phyloP scores from a whole-genome alignment of 1,140 invertebrate species.

The Drosophila rhopaloa region DNA sequence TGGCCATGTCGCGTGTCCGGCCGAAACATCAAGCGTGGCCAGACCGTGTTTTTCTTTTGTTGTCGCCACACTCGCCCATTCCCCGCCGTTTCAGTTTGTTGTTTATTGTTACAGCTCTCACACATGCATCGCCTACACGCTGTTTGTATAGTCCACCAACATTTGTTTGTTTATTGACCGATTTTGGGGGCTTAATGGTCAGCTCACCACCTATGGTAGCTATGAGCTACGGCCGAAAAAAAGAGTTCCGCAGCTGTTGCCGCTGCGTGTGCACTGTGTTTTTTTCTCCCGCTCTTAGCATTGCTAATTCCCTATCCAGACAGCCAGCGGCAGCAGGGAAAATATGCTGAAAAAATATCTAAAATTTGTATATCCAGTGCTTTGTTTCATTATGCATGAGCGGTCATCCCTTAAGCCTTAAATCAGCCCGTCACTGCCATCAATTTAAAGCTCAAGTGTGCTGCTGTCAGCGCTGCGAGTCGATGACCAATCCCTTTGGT shows the following conservation, averaged over 20 bases:
- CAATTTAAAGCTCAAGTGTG: constrained; percentile 45
- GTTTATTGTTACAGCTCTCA: constrained; percentile 74
- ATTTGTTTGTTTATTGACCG: constrained; percentile 84
- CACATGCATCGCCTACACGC: constrained; percentile 44
- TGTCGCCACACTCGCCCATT: constrained; percentile 24
- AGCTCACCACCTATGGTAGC: constrained; percentile 48
- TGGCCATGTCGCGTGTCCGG: constrained; percentile 54
- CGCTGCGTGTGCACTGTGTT: constrained; percentile 9
- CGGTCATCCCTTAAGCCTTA: constrained; percentile 28
- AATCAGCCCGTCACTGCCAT: constrained; percentile 22
- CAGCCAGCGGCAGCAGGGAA: constrained; percentile 8
- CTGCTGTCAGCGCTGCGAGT: constrained; percentile 6
- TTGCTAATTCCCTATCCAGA: constrained; percentile 42
- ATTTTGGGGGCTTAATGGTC: constrained; percentile 75
- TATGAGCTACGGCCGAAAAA: constrained; percentile 1
- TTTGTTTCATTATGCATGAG: constrained; percentile 20
- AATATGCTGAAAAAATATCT: constrained; percentile 43
- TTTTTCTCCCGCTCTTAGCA: constrained; percentile 28
- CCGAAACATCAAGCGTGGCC: constrained; percentile 53
- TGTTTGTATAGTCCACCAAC: constrained; percentile 73
- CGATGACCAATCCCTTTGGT: constrained; percentile 21
- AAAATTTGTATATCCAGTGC: constrained; percentile 22
- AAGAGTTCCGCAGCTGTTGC: constrained; percentile 33
- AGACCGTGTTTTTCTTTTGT: constrained; percentile 48
- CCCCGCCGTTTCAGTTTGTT: constrained; percentile 49